A percentile compares a stretch with the other conserved stretches of the same genome.
Conservation (phyloP, 2,797 vertebrate species). For the Crenichthys baileyi region DNA sequence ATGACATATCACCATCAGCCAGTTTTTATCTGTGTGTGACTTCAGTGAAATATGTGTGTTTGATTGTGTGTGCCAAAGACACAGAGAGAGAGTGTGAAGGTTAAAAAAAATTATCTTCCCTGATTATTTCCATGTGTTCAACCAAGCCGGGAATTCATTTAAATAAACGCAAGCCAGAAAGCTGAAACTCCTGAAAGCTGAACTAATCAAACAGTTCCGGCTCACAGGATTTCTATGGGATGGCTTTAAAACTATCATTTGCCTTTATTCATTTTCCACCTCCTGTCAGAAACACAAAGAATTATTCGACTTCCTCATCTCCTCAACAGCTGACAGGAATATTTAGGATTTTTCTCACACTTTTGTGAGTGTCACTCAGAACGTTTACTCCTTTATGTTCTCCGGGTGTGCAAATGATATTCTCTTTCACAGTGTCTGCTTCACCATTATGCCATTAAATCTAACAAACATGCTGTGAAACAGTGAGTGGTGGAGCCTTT, state of each 20-base stretch:
- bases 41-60: constrained; percentile 23
- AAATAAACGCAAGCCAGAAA: constrained; percentile 59
- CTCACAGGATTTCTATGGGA: constrained; percentile 32
- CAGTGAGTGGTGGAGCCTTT: constrained; percentile 45
- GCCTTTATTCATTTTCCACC: constrained; percentile 13
- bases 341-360: constrained; percentile 61
- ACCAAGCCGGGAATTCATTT: constrained; percentile 57
- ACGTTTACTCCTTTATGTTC: constrained; percentile 64
- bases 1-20: constrained; percentile 34
- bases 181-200: constrained; percentile 45
- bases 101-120: constrained; percentile 50
- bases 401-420: constrained; percentile 57
- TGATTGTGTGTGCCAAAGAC: constrained; percentile 14
- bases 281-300: constrained; percentile 22
- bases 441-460: constrained; percentile 68
- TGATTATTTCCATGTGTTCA: constrained; percentile 75
- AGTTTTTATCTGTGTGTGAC: constrained; percentile 17
- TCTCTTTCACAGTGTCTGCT: constrained; percentile 62
- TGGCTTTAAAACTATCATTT: constrained; percentile 14
- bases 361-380: constrained; percentile 49
- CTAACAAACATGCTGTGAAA: constrained; percentile 52
- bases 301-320: constrained; percentile 16
- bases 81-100: constrained; percentile 35
- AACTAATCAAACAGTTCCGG: constrained; percentile 58
- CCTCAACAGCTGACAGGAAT: constrained; percentile 29